Evolutionary conservation across 2,113 vertebrate genomes (phyloP), one percentile per base, ranked within the genome.

Genomic region (Prolemur simus): DNA sequence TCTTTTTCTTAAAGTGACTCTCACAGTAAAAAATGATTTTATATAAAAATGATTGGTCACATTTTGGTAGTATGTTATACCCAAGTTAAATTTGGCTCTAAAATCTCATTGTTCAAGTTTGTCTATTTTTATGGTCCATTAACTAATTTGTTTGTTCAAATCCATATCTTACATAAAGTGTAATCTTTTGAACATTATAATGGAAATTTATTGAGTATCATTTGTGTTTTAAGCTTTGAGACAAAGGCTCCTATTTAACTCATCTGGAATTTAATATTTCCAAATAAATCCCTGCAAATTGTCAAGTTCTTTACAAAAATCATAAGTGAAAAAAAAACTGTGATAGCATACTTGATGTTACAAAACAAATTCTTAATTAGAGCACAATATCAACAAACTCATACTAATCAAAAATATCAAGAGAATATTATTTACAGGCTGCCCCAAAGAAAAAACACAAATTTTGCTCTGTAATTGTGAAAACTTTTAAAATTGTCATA

Each of bases 141-240:
- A 92, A 92, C 18, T 39, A 13, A 81, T 77, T 88, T 86, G 27
- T 80, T 93, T 82, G 0, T 81, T 86, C 27, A 96, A 78, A 87
- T 74, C 11, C 56, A 74, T 34, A 92, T 56, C 45, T 92, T 74
- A 89, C 34, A 27, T 69, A 32, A 68, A 87, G 42, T 84, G 63
- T 34, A 68, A 94, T 54, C 14, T 27, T 93, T 56, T 66, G 52
- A 29, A 94, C 32, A 93, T 77, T 71, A 21, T 52, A 91, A 5
- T 52, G 10, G 6, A 21, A 73, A 77, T 8, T 76, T 88, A 68
- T 39, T 54, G 21, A 25, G 39, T 81, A 82, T 77, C 34, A 37
- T 58, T 87, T 91, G 20, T 42, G 77, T 63, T 73, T 92, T 85
- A 89, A 85, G 34, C 21, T 94, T 87, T 80, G 91, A 85, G n/a